Conservation (phyloP, 2,797 vertebrate species). For the Enteromius unitaeniatus region DNA sequence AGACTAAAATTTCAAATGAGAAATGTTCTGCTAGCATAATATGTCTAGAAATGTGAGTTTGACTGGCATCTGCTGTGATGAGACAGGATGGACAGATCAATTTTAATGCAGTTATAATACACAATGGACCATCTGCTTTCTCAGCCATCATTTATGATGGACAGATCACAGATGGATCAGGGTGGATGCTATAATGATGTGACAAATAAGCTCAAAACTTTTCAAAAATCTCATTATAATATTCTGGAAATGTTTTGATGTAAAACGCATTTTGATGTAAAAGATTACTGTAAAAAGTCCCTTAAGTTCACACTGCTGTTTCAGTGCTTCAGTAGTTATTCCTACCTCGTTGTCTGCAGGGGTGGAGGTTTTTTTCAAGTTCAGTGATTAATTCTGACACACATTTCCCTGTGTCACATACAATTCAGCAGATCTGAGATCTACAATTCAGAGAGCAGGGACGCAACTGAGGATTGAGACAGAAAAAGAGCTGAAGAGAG, state of each 20-base stretch:
- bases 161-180: conserved; percentile 3
- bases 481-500: conserved; percentile 22
- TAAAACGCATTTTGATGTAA: neutral
- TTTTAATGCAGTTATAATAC: conserved; percentile 37
- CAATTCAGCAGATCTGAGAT: conserved; percentile 41
- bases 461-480: conserved; percentile 15
- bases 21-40: conserved; percentile 44
- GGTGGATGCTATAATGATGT: neutral
- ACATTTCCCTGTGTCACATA: conserved; percentile 54
- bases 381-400: conserved; percentile 48
- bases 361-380: conserved; percentile 36
- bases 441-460: conserved; percentile 25
- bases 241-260: neutral
- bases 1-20: conserved; percentile 47
- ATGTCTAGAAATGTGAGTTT: conserved; percentile 11
- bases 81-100: conserved; percentile 37
- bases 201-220: conserved; percentile 2
- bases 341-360: conserved; percentile 36
- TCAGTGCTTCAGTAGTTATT: conserved; percentile 37
- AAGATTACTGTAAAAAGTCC: neutral
- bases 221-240: neutral
- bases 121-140: conserved; percentile 40
- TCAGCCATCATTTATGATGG: conserved; percentile 23
- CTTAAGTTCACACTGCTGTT: neutral
- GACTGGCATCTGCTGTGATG: conserved; percentile 17